Evolutionary conservation across 2,113 vertebrate species (phyloP), one percentile per base, ranked within the genome.

Genomic region (Mystacornis crossleyi): DNA sequence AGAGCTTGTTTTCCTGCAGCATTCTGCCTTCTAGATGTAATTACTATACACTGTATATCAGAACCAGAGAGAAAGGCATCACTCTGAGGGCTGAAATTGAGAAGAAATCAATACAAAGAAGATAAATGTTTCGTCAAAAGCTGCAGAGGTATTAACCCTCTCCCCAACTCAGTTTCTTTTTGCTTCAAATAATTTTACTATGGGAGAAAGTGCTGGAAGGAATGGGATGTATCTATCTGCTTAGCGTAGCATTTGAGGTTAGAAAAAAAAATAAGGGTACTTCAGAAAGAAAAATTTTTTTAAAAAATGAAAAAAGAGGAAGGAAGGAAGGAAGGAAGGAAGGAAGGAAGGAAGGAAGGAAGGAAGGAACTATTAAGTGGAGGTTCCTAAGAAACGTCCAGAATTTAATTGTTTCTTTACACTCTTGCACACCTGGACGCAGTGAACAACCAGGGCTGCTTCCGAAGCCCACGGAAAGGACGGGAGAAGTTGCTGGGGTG

Each of bases 101-200:
- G 95, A 96, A 96, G 72, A 95, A 98, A 98, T 98, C 97, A 96
- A 98, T 98, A 97, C 80, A 96, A 97, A 95, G 94, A 96, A 95
- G 96, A 97, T 95, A 96, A 96, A 98, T 92, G 96, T 90, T 97
- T 90, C 80, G 94, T 92, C 93, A 88, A 94, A 93, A 95, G 86
- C 86, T 93, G 94, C 86, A 82, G 80, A 90, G 54, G 47, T 54
- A 95, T 95, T 94, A 96, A 96, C 82, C 95, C 89, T 81, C 89
- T 86, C 95, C 72, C 81, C 72, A 86, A 73, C 60, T 90, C 88
- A 55, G 79, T 86, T 95, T 91, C 40, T 82, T 90, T 83, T 34
- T 38, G 17, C 71, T 74, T 91, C 51, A 71, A 83, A 87, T 69
- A 18, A 72, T 84, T 92, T 83, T 24, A 58, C 89, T 55, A 55